A percentile compares a stretch with the other conserved stretches of the same genome.
These are phyloP conservation scores for Diacarnus erythraeanus DNA, from an alignment of 37 sponge, comb jelly and placozoan species.

Conservation along the genomic window DNA sequence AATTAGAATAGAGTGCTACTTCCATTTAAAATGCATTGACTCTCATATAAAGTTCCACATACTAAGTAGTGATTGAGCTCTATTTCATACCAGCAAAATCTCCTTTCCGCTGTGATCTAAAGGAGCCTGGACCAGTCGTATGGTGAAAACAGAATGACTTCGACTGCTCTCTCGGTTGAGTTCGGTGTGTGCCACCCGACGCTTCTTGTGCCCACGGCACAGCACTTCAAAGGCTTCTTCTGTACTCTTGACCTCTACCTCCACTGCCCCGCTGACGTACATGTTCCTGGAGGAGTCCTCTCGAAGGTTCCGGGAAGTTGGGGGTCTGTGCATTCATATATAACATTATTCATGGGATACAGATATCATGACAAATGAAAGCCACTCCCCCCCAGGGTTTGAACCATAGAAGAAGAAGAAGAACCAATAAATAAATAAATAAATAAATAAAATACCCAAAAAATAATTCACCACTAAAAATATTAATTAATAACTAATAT, in stretches of 20 bases:
- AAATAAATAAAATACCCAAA: no score
- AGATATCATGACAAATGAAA: no score
- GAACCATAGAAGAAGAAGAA: no score
- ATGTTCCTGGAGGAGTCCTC: constrained; percentile 82
- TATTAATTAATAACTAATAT: no score
- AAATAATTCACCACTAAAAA: no score
- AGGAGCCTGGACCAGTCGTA: constrained; percentile 89
- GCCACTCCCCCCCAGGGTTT: no score
- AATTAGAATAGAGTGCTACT: no score
- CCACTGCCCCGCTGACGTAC: constrained; percentile 89
- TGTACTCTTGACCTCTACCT: constrained; percentile 95
- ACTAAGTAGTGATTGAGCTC: no score
- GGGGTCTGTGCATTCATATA: constrained; percentile 52
- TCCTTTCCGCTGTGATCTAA: constrained; percentile 80
- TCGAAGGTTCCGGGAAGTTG: constrained; percentile 73
- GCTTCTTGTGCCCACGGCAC: constrained; percentile 76
- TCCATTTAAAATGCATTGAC: no score
- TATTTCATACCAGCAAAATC: constrained; percentile 47
- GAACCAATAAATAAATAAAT: no score
- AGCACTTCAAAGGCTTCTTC: constrained; percentile 93
- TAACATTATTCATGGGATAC: no score
- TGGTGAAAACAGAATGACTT: constrained; percentile 95
- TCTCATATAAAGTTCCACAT: no score
- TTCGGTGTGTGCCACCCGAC: constrained; percentile 91
- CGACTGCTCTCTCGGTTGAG: constrained; percentile 95